phyloP scores from a whole-genome alignment of 2,888 invertebrate genomes.

The Loripinus fragilis region DNA sequence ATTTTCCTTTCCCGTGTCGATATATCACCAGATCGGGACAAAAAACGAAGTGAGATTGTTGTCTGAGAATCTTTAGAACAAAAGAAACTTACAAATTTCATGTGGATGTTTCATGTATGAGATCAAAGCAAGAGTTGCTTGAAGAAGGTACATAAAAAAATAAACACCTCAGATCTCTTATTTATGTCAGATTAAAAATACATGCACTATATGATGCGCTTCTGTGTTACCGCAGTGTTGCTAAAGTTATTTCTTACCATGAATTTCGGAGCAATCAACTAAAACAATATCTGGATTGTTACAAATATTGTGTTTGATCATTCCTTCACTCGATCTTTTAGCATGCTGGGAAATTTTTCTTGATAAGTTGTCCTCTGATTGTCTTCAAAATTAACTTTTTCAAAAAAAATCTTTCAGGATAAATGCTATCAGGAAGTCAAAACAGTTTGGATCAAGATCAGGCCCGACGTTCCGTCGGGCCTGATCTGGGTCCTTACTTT shows the following conservation, averaged over 20 bases:
- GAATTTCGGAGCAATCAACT: slow-evolving; percentile 36
- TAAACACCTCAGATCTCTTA: slow-evolving; percentile 60
- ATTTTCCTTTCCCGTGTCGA: background rate
- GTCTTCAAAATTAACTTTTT: too few relatives aligned
- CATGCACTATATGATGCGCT: slow-evolving; percentile 54
- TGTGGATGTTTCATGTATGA: slow-evolving; percentile 54
- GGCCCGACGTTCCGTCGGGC: too few relatives aligned
- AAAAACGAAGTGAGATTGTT: background rate
- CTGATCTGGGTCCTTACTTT: too few relatives aligned
- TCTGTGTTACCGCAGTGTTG: slow-evolving; percentile 34
- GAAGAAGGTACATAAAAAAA: slow-evolving; percentile 63
- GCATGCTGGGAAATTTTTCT: background rate
- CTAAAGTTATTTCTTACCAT: slow-evolving; percentile 20
- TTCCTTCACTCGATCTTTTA: slow-evolving; percentile 30
- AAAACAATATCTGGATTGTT: slow-evolving; percentile 61
- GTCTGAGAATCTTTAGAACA: slow-evolving; percentile 31
- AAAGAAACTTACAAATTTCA: slow-evolving; percentile 51
- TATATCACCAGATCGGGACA: background rate
- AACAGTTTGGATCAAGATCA: too few relatives aligned
- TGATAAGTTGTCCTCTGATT: too few relatives aligned
- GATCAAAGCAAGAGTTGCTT: slow-evolving; percentile 54
- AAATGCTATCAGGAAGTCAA: too few relatives aligned
- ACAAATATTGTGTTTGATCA: slow-evolving; percentile 61
- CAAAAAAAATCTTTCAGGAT: too few relatives aligned
- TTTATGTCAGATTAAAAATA: slow-evolving; percentile 66